Evolutionary conservation across 2,797 vertebrate species (phyloP).

Genomic region (Pristis pectinata): DNA sequence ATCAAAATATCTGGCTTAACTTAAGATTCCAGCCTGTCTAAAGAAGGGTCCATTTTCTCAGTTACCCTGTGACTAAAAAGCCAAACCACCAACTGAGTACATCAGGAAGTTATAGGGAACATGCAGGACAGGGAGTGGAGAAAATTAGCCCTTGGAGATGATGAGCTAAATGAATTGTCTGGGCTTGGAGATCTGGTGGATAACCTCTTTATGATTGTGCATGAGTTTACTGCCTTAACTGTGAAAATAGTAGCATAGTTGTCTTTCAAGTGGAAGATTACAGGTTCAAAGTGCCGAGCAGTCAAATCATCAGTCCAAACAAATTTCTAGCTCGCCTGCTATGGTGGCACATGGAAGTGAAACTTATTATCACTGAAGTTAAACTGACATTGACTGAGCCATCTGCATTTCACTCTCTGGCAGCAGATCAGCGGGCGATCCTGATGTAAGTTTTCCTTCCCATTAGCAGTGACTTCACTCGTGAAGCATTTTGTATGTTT

Average conservation of each 20-base stretch:
- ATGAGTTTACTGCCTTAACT: not conserved
- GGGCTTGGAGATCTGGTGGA: not conserved
- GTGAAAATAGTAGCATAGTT: not conserved
- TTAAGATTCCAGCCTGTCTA: not conserved
- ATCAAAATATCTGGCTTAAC: not conserved
- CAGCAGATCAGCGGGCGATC: not conserved
- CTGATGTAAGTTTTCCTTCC: not conserved
- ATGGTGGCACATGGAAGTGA: not conserved
- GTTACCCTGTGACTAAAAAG: not conserved
- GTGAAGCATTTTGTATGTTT: not conserved
- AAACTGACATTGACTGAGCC: not conserved
- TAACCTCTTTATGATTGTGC: not conserved
- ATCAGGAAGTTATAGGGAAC: not conserved
- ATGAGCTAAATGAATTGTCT: not conserved
- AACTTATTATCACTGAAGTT: slow-evolving; percentile 9
- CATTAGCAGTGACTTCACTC: not conserved
- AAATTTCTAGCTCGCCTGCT: not conserved
- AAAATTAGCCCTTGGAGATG: not conserved
- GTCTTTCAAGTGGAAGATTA: not conserved
- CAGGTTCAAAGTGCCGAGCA: not conserved
- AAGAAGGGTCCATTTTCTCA: not conserved
- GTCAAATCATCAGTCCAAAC: not conserved
- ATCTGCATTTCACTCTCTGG: slow-evolving; percentile 1
- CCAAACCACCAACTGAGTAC: too few relatives aligned
- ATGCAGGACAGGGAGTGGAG: not conserved